These are phyloP conservation scores for Stigmatopora argus DNA, from an alignment of 2,113 vertebrate species.

Conservation along the genomic window DNA sequence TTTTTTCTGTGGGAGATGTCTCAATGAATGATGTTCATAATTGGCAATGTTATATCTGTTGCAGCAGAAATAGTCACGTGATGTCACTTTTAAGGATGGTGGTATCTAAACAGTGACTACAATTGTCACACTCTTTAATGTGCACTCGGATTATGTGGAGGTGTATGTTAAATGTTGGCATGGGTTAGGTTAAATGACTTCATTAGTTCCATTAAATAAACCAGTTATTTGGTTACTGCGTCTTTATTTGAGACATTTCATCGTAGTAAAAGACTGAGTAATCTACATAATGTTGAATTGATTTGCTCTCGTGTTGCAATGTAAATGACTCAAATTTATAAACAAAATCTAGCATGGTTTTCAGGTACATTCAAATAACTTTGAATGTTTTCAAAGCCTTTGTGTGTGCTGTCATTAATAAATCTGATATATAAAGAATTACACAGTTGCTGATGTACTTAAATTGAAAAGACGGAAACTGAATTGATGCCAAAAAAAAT, in stretches of 20 bases:
- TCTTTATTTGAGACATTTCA: background rate
- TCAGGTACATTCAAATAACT: no score
- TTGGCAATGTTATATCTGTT: conserved; percentile 57
- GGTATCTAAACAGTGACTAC: conserved; percentile 40
- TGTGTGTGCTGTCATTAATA: no score
- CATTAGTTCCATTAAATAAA: conserved; percentile 62
- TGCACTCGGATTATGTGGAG: conserved; percentile 57
- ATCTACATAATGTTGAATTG: no score
- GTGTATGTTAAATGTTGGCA: conserved; percentile 49
- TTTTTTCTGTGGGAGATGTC: conserved; percentile 53
- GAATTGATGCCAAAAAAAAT: no score
- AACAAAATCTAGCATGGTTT: no score
- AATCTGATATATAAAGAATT: no score
- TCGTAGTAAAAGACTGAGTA: no score
- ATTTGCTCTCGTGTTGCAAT: no score
- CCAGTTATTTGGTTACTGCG: conserved; percentile 34
- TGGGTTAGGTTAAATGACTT: conserved; percentile 57
- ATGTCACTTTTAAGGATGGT: conserved; percentile 40
- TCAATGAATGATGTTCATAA: conserved; percentile 56
- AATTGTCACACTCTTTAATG: conserved; percentile 59
- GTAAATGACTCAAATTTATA: no score
- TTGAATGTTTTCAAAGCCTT: no score
- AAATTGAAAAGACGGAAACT: no score
- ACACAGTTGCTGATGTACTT: no score
- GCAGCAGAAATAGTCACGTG: conserved; percentile 48